A percentile compares a stretch with the other conserved stretches of the same genome.
Conservation (phyloP, 1,140 invertebrate species). For the Heterodera carotae region DNA sequence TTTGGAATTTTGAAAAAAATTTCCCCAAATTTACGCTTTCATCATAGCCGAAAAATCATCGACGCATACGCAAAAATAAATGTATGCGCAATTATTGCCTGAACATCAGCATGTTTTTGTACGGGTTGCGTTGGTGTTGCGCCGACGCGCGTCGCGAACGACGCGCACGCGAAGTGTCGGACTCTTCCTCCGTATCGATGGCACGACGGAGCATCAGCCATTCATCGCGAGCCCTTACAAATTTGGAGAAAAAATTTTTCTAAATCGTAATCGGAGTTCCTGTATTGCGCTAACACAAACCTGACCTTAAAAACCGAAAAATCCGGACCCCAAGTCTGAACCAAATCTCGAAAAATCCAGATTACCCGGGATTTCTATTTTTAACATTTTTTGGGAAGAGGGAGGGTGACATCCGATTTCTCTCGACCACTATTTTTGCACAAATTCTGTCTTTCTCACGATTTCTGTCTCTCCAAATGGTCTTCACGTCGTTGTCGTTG, state of each 20-base stretch:
- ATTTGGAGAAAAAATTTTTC: not conserved
- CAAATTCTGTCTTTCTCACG: not conserved
- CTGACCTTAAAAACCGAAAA: too few relatives aligned
- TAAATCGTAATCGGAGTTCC: not conserved
- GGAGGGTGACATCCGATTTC: too few relatives aligned
- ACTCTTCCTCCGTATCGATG: not conserved
- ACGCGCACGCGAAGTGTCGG: not conserved
- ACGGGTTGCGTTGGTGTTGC: not conserved
- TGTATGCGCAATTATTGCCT: not conserved
- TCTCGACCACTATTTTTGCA: too few relatives aligned
- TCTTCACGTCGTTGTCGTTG: conserved; percentile 9
- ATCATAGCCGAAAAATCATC: too few relatives aligned
- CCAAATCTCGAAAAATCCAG: not conserved
- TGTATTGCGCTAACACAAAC: too few relatives aligned
- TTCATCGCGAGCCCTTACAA: conserved; percentile 21
- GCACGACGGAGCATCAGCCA: conserved; percentile 8
- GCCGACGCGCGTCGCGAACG: not conserved
- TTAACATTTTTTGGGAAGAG: not conserved
- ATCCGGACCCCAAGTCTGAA: too few relatives aligned
- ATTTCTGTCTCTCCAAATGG: not conserved
- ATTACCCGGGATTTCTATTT: not conserved
- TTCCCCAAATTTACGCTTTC: too few relatives aligned
- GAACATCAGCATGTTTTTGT: conserved; percentile 14
- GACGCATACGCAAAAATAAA: too few relatives aligned
- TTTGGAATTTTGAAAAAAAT: too few relatives aligned